Evolutionary conservation across 1,140 invertebrate species (phyloP), one percentile per base, ranked within the genome.

Genomic region (Drosophila ficusphila): DNA sequence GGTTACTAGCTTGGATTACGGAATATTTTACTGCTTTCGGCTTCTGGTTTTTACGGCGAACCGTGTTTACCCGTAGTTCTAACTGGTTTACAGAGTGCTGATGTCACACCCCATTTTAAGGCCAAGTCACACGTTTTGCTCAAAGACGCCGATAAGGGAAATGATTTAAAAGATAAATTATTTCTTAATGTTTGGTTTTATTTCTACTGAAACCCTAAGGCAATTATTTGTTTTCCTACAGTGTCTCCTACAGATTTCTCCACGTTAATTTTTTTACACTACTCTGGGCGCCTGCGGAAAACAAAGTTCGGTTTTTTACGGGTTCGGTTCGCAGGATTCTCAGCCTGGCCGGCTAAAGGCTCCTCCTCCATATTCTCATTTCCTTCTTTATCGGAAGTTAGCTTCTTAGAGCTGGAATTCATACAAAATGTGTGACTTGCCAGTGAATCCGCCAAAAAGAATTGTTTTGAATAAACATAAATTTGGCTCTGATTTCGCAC

Each of bases 131-230:
- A 86, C 81, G 57, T 76, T 79, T 65, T 47, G 36, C 33, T 61
- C 14, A 33, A 39, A 69, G 42, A 27, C 62, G 25, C 62, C 62
- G 42, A 62, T 23, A 46, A 61, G 49, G 46, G 64, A 60, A 76
- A 57, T 65, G 23, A 78, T 77, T 68, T 71, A 81, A 57, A 70
- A 60, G 53, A 39, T 61, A 69, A 53, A 54, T 31, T 62, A 53
- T 54, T 47, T 23, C 7, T 62, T 73, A 58, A 60, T 57, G 34
- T 60, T 58, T 62, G 52, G 39, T 67, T 67, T 60, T 69, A 73
- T 61, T 88, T 70, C 77, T 86, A 88, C 77, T 86, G 81, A 86
- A 86, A 86, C 81, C 81, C 81, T 88, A 88, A 88, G 82, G 82
- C 81, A 88, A 72, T 72, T 61, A 49, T 58, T 56, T 71, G 44